Evolutionary conservation across 92 coral and sea anemone genomes (phyloP).

Genomic region (Parazoanthus swiftii): DNA sequence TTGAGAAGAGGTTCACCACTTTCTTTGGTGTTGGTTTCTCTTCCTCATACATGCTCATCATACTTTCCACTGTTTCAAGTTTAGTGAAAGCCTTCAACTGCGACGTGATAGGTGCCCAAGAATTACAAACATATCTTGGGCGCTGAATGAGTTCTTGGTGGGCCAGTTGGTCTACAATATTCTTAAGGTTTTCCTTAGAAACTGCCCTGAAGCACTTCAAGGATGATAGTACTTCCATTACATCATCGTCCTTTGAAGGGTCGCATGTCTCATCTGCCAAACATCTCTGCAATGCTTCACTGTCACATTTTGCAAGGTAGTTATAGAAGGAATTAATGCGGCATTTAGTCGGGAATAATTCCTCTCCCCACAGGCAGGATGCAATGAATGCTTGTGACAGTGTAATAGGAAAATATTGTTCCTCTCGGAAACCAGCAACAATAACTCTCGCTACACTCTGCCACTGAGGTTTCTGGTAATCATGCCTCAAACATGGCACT

Average conservation of each 20-base stretch:
- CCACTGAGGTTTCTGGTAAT: conserved; percentile 53
- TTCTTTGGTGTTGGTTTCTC: conserved; percentile 48
- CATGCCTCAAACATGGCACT: conserved; percentile 51
- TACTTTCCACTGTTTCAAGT: conserved; percentile 39
- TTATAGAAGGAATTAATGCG: conserved; percentile 42
- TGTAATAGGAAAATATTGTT: conserved; percentile 41
- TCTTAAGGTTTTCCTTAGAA: conserved; percentile 45
- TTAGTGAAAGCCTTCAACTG: conserved; percentile 30
- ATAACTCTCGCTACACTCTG: conserved; percentile 50
- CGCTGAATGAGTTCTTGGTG: conserved; percentile 58
- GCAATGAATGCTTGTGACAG: conserved; percentile 53
- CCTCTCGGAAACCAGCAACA: conserved; percentile 44
- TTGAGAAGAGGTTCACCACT: conserved; percentile 44
- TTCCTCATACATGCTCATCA: conserved; percentile 34
- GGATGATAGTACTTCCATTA: conserved; percentile 42
- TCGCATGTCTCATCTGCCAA: conserved; percentile 45
- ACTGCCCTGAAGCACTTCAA: conserved; percentile 50
- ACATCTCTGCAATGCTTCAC: conserved; percentile 44
- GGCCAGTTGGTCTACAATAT: conserved; percentile 29
- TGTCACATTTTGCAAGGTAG: conserved; percentile 45
- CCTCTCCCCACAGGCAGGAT: conserved; percentile 45
- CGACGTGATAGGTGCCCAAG: conserved; percentile 47
- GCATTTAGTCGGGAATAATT: conserved; percentile 29
- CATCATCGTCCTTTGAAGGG: conserved; percentile 51
- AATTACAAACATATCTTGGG: conserved; percentile 56